Evolutionary conservation across 2,113 vertebrate genomes (phyloP), one percentile per base, ranked within the genome.

Genomic region (Acrocephalus arundinaceus): DNA sequence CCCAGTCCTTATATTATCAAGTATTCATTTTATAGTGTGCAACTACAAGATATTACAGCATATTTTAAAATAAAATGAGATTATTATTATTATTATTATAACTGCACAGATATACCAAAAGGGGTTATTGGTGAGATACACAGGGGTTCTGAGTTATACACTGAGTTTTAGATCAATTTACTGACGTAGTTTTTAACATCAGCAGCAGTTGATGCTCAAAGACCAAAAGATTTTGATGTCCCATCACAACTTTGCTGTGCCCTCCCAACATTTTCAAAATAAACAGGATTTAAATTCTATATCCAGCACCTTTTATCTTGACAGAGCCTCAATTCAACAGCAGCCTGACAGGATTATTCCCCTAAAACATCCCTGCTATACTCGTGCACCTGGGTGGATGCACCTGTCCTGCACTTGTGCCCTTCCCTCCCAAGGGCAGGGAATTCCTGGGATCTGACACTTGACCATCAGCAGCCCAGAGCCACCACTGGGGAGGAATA

Each of bases 351-450:
- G 0, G 12, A 22, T 79, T 57, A 49, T 58, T 75, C 67, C 78
- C 55, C 43, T 15, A 8, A 51, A 86, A 4, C 49, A 30, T 35
- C 43, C 15, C 75, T 31, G 43, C 27, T 27, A 6, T 1, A 9
- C 20, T 10, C 1, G 4, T 5, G 5, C 17, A 7, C 39, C 48
- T 23, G 33, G 1, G 3, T 7, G 15, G 12, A 8, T 2, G 28
- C 5, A 65, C 22, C 3, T 2, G 25, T 15, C 35, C 80, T 24
- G 9, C 7, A 52, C 4, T 4, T 3, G 59, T 1, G 24, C 39
- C 35, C 17, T 57, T 76, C 74, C 57, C 27, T 57, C 37, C 51
- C 83, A 24, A 10, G 51, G 46, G 48, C 43, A 49, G 61, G 49
- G 41, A 59, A 65, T 65, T 5, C 39, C 43, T 7, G 19, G 28